Evolutionary conservation across 2,888 invertebrate species (phyloP), one percentile per base, ranked within the genome.

Genomic region (Metopia argyrocephala): DNA sequence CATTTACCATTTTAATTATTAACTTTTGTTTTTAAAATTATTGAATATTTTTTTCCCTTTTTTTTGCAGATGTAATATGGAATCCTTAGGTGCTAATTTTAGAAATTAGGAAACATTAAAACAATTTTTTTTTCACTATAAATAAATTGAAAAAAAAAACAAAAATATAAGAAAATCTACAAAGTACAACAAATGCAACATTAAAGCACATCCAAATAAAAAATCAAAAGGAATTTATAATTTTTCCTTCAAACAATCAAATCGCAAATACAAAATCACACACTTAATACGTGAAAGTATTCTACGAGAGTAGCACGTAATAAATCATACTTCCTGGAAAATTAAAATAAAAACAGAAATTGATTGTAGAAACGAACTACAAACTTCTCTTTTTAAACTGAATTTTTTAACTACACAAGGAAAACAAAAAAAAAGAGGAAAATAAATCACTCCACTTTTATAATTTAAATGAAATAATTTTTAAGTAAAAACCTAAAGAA

Each of bases 41-140:
- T 38, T 46, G 38, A 23, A 61, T 62, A 46, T 57, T 28, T 78
- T 69, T 69, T 69, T 73, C 54, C 0, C 4, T 76, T 73, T 61
- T 68, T 68, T 69, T 89, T 89, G 62, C 88, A 89, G 89, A 89
- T 90, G 87, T 88, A 87, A 89, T n/a, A n/a, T 89, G 81, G 85
- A 90, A 89, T 90, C 89, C 88, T 85, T 89, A 89, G 89, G 90
- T 89, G 89, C 89, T 89, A 89, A 89, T 88, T 75, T 89, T 90
- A 89, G 89, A 87, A 85, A 85, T 88, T 89, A 90, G 88, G 90
- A 88, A 86, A 82, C 76, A 83, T 81, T 84, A 76, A 38, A 84
- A 84, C 38, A 66, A 74, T 65, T 69, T 83, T 84, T 46, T 62
- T 65, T 84, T 84, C 31, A 54, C 69, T 69, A 62, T 61, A 65